phyloP scores from a whole-genome alignment of 1,140 invertebrate species.

The Trichonephila clavipes region DNA sequence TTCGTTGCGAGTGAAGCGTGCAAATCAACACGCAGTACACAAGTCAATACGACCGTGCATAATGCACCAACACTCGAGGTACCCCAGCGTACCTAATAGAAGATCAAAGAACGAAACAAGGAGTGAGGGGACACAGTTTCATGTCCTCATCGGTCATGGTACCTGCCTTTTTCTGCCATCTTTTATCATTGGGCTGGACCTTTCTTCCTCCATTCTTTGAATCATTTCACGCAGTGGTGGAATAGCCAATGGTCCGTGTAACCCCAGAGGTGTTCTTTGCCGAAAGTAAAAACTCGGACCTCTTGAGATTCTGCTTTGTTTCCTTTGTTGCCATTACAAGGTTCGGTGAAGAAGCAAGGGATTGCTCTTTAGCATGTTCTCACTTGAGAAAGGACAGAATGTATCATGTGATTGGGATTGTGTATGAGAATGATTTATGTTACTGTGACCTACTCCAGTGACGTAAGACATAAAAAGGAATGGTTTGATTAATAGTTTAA shows the following conservation, averaged over 20 bases:
- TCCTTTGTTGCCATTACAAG: conserved; percentile 62
- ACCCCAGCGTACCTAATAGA: conserved; percentile 66
- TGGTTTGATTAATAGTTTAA: neutral
- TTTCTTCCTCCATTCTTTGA: conserved; percentile 48
- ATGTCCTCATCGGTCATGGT: conserved; percentile 46
- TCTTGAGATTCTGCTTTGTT: conserved; percentile 17
- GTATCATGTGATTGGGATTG: neutral
- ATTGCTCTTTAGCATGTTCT: conserved; percentile 49
- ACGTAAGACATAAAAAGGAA: neutral
- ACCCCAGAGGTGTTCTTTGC: conserved; percentile 29
- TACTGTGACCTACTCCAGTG: neutral
- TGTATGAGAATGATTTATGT: neutral
- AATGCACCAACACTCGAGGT: conserved; percentile 64
- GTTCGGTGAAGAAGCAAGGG: conserved; percentile 44
- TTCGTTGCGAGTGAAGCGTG: conserved; percentile 47
- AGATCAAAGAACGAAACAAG: neutral
- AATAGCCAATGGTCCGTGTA: conserved; percentile 45
- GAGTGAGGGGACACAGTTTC: conserved; percentile 3
- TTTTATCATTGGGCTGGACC: neutral
- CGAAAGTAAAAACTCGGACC: neutral
- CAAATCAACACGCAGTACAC: conserved; percentile 59
- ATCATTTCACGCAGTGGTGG: conserved; percentile 26
- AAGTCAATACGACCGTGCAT: conserved; percentile 25
- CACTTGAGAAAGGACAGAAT: neutral
- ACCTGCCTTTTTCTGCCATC: neutral